Percentiles rank a stretch among this genome's conserved stretches.
phyloP scores from a whole-genome alignment of 1,140 invertebrate genomes.

The Dryas iulia region DNA sequence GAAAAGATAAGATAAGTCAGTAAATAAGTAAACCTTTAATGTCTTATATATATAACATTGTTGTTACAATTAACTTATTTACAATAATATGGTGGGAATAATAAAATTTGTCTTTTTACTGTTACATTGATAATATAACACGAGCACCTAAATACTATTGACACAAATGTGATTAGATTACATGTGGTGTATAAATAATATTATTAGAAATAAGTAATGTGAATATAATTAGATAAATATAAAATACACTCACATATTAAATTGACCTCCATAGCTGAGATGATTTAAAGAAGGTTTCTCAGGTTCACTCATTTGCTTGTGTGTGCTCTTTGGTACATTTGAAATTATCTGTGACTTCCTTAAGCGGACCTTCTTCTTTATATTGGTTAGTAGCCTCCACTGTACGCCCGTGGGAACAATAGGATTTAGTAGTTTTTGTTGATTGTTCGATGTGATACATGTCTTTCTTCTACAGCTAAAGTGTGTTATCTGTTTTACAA shows the following conservation, averaged over 20 bases:
- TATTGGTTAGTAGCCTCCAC: conserved; percentile 41
- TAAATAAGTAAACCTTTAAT: neutral
- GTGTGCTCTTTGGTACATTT: conserved; percentile 37
- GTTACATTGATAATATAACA: no score
- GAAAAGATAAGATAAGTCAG: conserved; percentile 11
- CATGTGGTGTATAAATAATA: no score
- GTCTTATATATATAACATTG: neutral
- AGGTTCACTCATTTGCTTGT: conserved; percentile 60
- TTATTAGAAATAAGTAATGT: neutral
- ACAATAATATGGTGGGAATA: no score
- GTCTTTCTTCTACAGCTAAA: conserved; percentile 52
- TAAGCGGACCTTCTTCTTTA: conserved; percentile 47
- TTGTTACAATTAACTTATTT: no score
- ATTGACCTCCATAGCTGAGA: conserved; percentile 50
- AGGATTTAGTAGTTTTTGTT: conserved; percentile 31
- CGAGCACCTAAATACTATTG: no score
- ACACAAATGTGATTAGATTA: no score
- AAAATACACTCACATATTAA: conserved; percentile 52
- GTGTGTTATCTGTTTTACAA: conserved; percentile 50
- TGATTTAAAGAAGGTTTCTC: conserved; percentile 47
- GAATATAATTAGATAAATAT: neutral
- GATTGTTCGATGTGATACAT: conserved; percentile 45
- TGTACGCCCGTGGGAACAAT: conserved; percentile 36
- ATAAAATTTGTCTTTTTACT: no score
- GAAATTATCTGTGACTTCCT: conserved; percentile 44